A percentile compares a stretch with the other conserved stretches of the same genome.
These are phyloP conservation scores for Enteromius radiatus DNA, from an alignment of 2,797 vertebrate genomes.

Conservation along the genomic window DNA sequence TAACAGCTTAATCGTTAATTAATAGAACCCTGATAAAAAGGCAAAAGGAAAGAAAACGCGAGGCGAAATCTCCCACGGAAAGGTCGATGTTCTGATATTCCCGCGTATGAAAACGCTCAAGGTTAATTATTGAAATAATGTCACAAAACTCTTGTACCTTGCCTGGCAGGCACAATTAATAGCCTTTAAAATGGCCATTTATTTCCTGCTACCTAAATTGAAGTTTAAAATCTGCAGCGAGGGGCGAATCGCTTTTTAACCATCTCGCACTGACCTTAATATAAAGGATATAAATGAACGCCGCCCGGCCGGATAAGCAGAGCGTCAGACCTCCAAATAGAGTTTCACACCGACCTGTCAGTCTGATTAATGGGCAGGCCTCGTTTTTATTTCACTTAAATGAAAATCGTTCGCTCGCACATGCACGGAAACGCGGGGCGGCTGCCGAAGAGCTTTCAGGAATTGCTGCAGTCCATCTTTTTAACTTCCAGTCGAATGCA, in stretches of 20 bases:
- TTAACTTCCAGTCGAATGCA: constrained; percentile 10
- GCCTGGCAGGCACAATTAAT: constrained; percentile 33
- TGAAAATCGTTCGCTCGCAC: constrained; percentile 45
- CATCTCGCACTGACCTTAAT: constrained; percentile 36
- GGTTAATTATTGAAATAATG: constrained; percentile 41
- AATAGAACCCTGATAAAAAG: constrained; percentile 27
- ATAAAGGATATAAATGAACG: constrained; percentile 31
- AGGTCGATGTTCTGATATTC: background rate
- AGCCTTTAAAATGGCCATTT: constrained; percentile 11
- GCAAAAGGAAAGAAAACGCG: background rate
- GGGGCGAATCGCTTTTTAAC: constrained; percentile 43
- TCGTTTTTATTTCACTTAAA: constrained; percentile 44
- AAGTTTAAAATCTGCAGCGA: constrained; percentile 25
- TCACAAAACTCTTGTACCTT: constrained; percentile 16
- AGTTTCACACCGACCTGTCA: constrained; percentile 49
- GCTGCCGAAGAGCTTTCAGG: background rate
- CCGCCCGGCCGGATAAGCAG: background rate
- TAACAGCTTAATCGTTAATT: constrained; percentile 1
- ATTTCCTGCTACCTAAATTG: constrained; percentile 18
- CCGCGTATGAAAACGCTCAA: background rate
- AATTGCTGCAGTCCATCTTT: constrained; percentile 19
- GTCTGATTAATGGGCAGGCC: constrained; percentile 50
- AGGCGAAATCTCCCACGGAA: background rate
- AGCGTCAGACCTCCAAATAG: constrained; percentile 38
- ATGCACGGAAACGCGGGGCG: background rate